phyloP scores from a whole-genome alignment of 2,888 invertebrate genomes.

The Hydrotaea diabolus region DNA sequence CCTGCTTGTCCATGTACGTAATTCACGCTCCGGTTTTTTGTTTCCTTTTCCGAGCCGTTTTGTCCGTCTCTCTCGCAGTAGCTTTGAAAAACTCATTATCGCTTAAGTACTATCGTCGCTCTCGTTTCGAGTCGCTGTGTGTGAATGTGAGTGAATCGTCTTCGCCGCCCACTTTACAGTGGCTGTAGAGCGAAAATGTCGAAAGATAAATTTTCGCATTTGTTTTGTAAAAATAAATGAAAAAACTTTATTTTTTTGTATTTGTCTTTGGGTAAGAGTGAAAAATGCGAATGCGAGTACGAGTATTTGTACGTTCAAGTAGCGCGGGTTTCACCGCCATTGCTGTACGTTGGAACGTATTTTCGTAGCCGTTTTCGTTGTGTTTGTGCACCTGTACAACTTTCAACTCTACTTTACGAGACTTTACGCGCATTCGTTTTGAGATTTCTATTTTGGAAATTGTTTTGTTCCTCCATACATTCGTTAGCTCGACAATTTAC shows the following conservation, averaged over 20 bases:
- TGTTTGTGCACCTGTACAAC: not conserved
- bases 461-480: not conserved
- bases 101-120: slow-evolving; percentile 3
- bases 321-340: slow-evolving; percentile 29
- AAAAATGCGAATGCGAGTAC: not conserved
- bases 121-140: not conserved
- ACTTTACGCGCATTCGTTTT: not conserved
- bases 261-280: not conserved
- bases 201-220: slow-evolving; percentile 47
- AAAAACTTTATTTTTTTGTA: slow-evolving; percentile 33
- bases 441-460: slow-evolving; percentile 31
- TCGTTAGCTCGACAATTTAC: slow-evolving; percentile 44
- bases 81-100: slow-evolving; percentile 62
- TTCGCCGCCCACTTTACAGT: not conserved
- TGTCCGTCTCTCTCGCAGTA: not conserved
- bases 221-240: slow-evolving; percentile 31
- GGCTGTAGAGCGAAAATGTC: slow-evolving; percentile 28
- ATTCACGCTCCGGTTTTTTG: slow-evolving; percentile 23
- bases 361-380: not conserved
- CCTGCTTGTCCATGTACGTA: slow-evolving; percentile 8
- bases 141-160: not conserved
- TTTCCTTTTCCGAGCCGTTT: too few species aligned
- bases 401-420: not conserved
- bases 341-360: slow-evolving; percentile 22
- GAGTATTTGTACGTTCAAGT: not conserved